A percentile compares a stretch with the other conserved stretches of the same genome.
These are phyloP conservation scores for Dusona sp. DNA, from an alignment of 2,888 invertebrate genomes.

Conservation along the genomic window DNA sequence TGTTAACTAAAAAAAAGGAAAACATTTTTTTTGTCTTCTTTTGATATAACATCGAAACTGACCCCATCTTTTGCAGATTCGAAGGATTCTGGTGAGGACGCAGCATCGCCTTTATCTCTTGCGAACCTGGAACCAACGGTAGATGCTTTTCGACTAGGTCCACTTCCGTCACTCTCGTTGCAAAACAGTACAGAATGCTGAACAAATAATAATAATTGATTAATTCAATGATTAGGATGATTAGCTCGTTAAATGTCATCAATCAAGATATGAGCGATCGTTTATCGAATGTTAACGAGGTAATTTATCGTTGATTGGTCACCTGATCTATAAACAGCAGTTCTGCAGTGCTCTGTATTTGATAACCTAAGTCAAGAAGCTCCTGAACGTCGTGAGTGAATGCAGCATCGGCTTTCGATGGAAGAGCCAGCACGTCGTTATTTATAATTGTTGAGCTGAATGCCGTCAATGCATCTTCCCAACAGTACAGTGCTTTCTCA, in stretches of 20 bases:
- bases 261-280: constrained; percentile 39
- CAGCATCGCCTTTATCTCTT: constrained; percentile 85
- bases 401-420: constrained; percentile 94
- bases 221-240: not conserved
- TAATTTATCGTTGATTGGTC: constrained; percentile 19
- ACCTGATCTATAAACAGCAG: constrained; percentile 92
- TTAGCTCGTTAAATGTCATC: constrained; percentile 39
- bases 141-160: constrained; percentile 84
- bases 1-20: not conserved
- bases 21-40: not conserved
- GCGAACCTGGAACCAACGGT: constrained; percentile 84
- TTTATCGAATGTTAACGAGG: constrained; percentile 33
- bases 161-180: constrained; percentile 89
- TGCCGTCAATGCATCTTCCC: constrained; percentile 96
- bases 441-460: constrained; percentile 88
- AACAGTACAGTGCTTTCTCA: constrained; percentile 95
- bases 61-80: constrained; percentile 97
- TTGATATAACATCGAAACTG: constrained; percentile 53
- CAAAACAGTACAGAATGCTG: constrained; percentile 95
- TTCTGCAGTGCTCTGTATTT: constrained; percentile 94
- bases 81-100: constrained; percentile 97
- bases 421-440: constrained; percentile 87
- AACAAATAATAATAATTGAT: constrained; percentile 13
- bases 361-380: constrained; percentile 92
- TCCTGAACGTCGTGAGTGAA: constrained; percentile 89